A percentile compares a stretch with the other conserved stretches of the same genome.
These are phyloP conservation scores for Grus americana DNA, from an alignment of 2,113 vertebrate species.

Conservation along the genomic window DNA sequence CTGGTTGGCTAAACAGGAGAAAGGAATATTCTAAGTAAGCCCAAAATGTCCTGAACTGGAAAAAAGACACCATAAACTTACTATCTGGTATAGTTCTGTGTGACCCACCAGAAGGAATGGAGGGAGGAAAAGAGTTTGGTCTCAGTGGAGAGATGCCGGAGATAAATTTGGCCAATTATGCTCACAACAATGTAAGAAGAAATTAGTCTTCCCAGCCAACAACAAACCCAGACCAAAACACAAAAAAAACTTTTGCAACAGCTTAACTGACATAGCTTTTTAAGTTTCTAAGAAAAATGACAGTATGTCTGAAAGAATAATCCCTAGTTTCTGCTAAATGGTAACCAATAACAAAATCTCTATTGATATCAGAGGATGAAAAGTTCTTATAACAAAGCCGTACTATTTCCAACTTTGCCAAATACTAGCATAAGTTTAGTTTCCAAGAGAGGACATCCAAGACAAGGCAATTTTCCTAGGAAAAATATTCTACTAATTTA, in stretches of 20 bases:
- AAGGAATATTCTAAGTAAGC: background rate
- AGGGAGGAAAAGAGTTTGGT: background rate
- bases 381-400: background rate
- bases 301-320: background rate
- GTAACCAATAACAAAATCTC: background rate
- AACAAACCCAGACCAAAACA: background rate
- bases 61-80: background rate
- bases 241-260: background rate
- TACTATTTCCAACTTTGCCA: background rate
- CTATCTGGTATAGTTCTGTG: background rate
- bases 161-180: background rate
- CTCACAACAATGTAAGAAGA: background rate
- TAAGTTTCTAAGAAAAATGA: background rate
- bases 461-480: background rate
- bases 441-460: background rate
- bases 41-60: background rate
- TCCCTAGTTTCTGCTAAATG: background rate
- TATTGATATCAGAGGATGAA: background rate
- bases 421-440: background rate
- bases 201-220: background rate
- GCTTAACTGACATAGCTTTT: background rate
- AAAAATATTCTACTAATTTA: conserved; percentile 3
- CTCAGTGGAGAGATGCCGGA: background rate
- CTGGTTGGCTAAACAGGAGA: background rate
- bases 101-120: background rate